These are phyloP conservation scores for Apogon hyalosoma DNA, from an alignment of 2,797 vertebrate species.

Conservation along the genomic window DNA sequence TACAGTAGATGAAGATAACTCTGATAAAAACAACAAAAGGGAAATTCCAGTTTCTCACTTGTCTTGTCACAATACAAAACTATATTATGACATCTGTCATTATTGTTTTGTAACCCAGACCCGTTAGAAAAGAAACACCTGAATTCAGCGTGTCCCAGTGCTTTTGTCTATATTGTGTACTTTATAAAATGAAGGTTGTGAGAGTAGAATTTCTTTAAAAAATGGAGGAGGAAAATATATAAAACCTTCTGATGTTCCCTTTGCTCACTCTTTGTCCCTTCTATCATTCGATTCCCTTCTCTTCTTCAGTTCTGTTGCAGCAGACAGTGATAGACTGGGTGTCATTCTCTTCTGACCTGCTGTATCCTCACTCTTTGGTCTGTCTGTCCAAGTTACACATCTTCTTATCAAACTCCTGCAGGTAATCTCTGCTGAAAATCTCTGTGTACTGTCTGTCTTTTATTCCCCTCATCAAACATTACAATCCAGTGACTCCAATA, in stretches of 20 bases:
- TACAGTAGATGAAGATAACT: too few species aligned
- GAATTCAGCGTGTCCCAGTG: too few species aligned
- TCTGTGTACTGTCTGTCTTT: neutral
- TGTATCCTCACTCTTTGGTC: conserved; percentile 22
- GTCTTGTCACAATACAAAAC: too few species aligned
- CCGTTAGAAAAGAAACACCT: too few species aligned
- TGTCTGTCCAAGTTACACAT: conserved; percentile 28
- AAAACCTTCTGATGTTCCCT: conserved; percentile 16
- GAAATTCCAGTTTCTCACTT: too few species aligned
- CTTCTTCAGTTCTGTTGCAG: conserved; percentile 7
- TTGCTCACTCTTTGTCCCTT: conserved; percentile 20
- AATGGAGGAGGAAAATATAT: too few species aligned
- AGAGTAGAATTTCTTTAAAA: conserved; percentile 7
- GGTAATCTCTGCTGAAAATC: conserved; percentile 29
- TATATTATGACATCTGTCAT: too few species aligned
- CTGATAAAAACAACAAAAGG: too few species aligned
- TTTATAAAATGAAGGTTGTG: neutral
- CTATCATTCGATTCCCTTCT: conserved; percentile 23
- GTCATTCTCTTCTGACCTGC: conserved; percentile 38
- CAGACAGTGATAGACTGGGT: conserved; percentile 33
- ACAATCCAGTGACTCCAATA: neutral
- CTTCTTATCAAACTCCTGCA: conserved; percentile 20
- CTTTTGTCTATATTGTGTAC: too few species aligned
- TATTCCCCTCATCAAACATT: conserved; percentile 21
- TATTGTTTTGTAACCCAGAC: too few species aligned